Conservation (phyloP, 2,797 vertebrate genomes). For the Megalops cyprinoides region DNA sequence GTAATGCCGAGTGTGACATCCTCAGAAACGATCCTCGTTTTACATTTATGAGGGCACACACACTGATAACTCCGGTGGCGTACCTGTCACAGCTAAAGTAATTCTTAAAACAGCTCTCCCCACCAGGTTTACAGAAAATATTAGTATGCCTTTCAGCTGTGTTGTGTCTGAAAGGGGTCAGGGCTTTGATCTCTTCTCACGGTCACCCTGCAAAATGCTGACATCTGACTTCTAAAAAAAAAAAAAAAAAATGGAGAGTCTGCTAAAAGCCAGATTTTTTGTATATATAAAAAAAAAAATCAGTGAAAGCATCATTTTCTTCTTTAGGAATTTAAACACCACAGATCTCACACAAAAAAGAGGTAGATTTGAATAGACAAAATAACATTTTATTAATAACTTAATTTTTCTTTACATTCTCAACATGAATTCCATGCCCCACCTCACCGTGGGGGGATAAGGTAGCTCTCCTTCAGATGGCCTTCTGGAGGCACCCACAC, state of each 20-base stretch:
- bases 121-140: not conserved
- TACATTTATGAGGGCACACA: not conserved
- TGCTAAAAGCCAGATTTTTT: not conserved
- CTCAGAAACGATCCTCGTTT: not conserved
- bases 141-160: not conserved
- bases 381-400: slow-evolving; percentile 99
- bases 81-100: no score
- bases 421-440: slow-evolving; percentile 71
- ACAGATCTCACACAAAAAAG: not conserved
- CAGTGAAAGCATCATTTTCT: not conserved
- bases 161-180: not conserved
- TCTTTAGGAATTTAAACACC: not conserved
- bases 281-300: slow-evolving; percentile 37
- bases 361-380: slow-evolving; percentile 83
- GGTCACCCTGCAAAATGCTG: not conserved
- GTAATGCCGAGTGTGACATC: not conserved
- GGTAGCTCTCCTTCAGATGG: no score
- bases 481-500: not conserved
- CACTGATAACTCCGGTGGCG: no score
- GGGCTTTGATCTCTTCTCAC: not conserved
- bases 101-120: no score
- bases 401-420: slow-evolving; percentile 96
- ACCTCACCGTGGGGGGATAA: not conserved
- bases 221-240: not conserved
- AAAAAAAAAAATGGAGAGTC: no score